A percentile compares a stretch with the other conserved stretches of the same genome.
Evolutionary conservation across 2,113 vertebrate species (phyloP).

Genomic region (Mixornis gularis): DNA sequence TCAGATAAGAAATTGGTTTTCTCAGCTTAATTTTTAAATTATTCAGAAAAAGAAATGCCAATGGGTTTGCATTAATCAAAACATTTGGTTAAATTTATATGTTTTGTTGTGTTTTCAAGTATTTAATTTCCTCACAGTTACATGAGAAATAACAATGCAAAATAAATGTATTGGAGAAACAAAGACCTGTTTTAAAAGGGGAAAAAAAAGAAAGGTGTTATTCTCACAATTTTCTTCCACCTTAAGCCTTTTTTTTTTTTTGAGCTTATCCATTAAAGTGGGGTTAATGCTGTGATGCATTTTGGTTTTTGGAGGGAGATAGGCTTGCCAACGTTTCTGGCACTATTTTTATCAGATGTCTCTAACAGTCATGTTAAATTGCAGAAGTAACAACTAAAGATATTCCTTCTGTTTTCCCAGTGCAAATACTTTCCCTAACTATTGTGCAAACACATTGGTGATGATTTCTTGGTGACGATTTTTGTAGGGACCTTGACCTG

Average conservation of each 20-base stretch:
- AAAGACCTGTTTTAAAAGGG: neutral
- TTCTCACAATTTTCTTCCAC: neutral
- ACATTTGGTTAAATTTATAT: neutral
- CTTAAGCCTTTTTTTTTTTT: neutral
- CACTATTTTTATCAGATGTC: neutral
- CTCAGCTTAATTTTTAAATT: neutral
- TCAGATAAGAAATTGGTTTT: neutral
- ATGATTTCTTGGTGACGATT: neutral
- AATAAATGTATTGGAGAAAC: neutral
- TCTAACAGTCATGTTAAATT: neutral
- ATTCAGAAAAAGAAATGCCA: neutral
- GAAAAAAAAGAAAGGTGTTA: neutral
- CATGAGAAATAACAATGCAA: neutral
- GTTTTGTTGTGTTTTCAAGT: neutral
- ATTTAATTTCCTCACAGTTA: neutral
- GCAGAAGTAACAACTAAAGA: neutral
- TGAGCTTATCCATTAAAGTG: neutral
- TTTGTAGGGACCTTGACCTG: neutral
- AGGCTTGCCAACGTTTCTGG: neutral
- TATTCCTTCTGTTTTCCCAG: neutral
- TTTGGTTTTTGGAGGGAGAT: neutral
- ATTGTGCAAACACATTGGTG: neutral
- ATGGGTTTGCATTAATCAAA: neutral
- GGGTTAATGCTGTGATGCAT: neutral
- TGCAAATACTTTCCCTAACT: neutral